These are phyloP conservation scores for Boulengeromyrus knoepffleri DNA, from an alignment of 2,113 vertebrate genomes.

Conservation along the genomic window DNA sequence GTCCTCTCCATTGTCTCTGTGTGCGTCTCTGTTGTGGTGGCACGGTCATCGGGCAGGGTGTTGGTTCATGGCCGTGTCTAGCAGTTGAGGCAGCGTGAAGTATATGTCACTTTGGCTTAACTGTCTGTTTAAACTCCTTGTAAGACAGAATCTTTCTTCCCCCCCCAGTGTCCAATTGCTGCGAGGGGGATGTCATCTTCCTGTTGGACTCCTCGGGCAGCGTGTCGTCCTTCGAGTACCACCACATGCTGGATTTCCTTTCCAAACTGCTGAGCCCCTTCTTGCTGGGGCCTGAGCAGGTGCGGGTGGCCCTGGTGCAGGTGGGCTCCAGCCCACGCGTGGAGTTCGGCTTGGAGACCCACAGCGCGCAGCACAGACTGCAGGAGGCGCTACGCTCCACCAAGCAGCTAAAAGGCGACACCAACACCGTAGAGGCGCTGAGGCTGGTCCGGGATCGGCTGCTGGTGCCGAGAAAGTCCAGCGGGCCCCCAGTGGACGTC, in stretches of 20 bases:
- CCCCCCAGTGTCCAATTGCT: constrained; percentile 40
- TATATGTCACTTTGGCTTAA: background rate
- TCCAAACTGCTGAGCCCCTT: constrained; percentile 64
- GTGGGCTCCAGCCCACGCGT: constrained; percentile 67
- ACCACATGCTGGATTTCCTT: constrained; percentile 65
- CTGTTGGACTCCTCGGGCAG: constrained; percentile 86
- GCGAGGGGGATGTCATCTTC: constrained; percentile 72
- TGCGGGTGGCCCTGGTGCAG: constrained; percentile 74
- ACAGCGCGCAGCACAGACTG: constrained; percentile 45
- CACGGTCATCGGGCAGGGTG: background rate
- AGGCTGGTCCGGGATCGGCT: constrained; percentile 52
- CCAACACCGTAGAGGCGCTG: constrained; percentile 71
- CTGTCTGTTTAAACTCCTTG: background rate
- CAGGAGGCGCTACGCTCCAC: constrained; percentile 54
- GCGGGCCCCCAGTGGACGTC: constrained; percentile 42
- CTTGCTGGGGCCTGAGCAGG: constrained; percentile 59
- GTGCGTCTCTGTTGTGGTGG: background rate
- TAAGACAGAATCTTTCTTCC: background rate
- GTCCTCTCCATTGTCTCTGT: background rate
- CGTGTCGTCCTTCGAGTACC: constrained; percentile 75
- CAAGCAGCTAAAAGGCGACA: constrained; percentile 74
- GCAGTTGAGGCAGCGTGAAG: background rate
- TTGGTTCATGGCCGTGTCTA: background rate
- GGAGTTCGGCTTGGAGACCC: constrained; percentile 66
- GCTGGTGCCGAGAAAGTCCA: constrained; percentile 35